Evolutionary conservation across 2,888 invertebrate species (phyloP).

Genomic region (Calameuta filiformis): DNA sequence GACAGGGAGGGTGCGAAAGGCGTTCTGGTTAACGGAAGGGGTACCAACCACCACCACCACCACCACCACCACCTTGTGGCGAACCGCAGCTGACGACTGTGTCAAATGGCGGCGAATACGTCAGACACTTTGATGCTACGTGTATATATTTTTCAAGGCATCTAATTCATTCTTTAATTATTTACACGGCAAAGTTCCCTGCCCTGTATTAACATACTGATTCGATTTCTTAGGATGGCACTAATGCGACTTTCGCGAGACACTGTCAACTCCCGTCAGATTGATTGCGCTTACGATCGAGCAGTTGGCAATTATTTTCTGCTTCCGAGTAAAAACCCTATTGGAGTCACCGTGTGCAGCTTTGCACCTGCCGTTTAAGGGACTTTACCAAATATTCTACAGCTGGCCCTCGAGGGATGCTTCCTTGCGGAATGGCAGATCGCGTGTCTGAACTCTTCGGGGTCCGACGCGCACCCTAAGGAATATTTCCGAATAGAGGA

Average conservation of each 20-base stretch:
- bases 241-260: neutral
- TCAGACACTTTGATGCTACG: slow-evolving; percentile 19
- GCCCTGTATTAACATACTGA: neutral
- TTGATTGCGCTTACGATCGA: slow-evolving; percentile 4
- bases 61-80: slow-evolving; percentile 36
- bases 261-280: neutral
- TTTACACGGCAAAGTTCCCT: neutral
- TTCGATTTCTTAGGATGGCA: neutral
- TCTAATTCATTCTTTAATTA: neutral
- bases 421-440: neutral
- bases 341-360: neutral
- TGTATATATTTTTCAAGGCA: slow-evolving; percentile 32
- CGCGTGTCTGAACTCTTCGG: neutral
- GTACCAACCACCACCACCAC: slow-evolving; percentile 35
- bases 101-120: slow-evolving; percentile 14
- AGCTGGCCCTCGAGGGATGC: neutral
- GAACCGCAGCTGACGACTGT: slow-evolving; percentile 58
- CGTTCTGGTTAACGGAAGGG: slow-evolving; percentile 46
- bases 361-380: neutral
- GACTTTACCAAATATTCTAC: neutral
- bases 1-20: slow-evolving; percentile 57
- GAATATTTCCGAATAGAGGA: neutral
- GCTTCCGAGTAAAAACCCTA: slow-evolving; percentile 38
- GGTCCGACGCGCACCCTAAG: neutral
- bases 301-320: slow-evolving; percentile 29